A percentile compares a stretch with the other conserved stretches of the same genome.
phyloP scores from a whole-genome alignment of 2,113 vertebrate genomes.

The Turdus rufiventris region DNA sequence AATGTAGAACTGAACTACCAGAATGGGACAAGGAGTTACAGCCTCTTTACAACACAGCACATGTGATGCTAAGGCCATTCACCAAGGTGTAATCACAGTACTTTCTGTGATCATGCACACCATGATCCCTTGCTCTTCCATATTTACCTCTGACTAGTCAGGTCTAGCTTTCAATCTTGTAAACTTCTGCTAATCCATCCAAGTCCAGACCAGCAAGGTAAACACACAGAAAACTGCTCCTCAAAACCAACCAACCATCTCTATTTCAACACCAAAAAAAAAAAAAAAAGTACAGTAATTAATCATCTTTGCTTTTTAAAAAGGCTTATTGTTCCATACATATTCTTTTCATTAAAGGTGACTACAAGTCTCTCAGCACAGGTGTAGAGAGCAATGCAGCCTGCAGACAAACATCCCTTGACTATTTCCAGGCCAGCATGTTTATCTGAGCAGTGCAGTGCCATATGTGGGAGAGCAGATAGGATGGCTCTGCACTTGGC shows the following conservation, averaged over 20 bases:
- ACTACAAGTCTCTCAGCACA: neutral
- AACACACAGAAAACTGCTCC: neutral
- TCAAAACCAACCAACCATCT: neutral
- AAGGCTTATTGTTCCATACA: neutral
- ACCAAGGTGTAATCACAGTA: neutral
- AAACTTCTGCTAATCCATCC: neutral
- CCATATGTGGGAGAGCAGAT: neutral
- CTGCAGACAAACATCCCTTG: neutral
- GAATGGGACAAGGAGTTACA: neutral
- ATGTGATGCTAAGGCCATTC: neutral
- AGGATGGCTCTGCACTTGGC: neutral
- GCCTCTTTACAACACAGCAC: neutral
- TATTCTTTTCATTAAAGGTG: neutral
- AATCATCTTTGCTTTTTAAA: neutral
- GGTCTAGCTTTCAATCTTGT: neutral
- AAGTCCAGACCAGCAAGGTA: neutral
- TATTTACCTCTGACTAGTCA: neutral
- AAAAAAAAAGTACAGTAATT: neutral
- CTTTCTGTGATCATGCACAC: neutral
- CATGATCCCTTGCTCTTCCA: neutral
- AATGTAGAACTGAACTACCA: neutral
- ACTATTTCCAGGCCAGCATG: rapidly evolving
- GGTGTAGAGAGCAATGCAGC: neutral
- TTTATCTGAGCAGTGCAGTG: neutral
- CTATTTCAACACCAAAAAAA: neutral